A percentile compares a stretch with the other conserved stretches of the same genome.
These are phyloP conservation scores for Halcyon chelicuti DNA, from an alignment of 2,797 vertebrate species.

Conservation along the genomic window DNA sequence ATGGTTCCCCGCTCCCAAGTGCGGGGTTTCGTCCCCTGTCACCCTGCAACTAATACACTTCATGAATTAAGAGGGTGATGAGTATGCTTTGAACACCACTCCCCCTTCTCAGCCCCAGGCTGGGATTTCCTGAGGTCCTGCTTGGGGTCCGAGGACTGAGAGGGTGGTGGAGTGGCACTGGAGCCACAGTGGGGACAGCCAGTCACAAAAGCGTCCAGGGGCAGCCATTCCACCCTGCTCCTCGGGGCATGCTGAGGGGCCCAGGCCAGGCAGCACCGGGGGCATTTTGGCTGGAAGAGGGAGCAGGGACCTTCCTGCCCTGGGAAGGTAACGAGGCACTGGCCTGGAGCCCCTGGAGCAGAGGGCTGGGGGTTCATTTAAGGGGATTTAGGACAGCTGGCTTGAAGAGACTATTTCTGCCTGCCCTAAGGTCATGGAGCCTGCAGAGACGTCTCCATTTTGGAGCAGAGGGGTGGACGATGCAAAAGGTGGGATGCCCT, in stretches of 20 bases:
- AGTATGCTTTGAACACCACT: fast-evolving
- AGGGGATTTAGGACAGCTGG: neutral
- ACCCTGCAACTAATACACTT: neutral
- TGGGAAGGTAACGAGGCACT: fast-evolving
- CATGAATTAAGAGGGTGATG: neutral
- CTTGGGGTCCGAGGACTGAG: neutral
- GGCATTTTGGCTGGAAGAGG: neutral
- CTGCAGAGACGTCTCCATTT: neutral
- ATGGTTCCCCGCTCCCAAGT: neutral
- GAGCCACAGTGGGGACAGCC: neutral
- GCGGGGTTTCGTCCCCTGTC: neutral
- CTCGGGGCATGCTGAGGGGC: neutral
- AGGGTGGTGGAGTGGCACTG: neutral
- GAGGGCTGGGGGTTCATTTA: neutral
- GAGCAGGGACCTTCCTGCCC: neutral
- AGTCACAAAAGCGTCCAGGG: neutral
- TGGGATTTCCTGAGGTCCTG: neutral
- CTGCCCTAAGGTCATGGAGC: neutral
- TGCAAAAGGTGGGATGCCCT: neutral
- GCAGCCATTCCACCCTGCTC: neutral
- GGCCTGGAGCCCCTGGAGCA: neutral
- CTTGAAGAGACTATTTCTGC: neutral
- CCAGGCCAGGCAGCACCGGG: neutral
- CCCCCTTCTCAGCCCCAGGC: neutral
- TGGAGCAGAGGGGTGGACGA: neutral